These are phyloP conservation scores for Achroia grisella DNA, from an alignment of 1,140 invertebrate genomes.

Conservation along the genomic window DNA sequence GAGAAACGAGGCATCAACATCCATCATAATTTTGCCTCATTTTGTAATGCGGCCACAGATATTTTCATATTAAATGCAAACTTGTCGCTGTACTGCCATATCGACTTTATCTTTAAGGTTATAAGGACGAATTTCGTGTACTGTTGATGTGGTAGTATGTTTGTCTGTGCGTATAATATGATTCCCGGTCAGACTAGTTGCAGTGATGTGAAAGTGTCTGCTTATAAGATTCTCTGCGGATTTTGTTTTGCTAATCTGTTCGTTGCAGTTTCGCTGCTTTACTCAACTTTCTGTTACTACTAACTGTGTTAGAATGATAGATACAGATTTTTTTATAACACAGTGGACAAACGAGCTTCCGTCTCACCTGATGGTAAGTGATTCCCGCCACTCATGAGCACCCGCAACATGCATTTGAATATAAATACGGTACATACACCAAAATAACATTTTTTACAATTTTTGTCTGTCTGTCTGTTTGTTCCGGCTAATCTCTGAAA, in stretches of 20 bases:
- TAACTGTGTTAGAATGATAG: too few relatives aligned
- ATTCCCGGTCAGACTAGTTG: slow-evolving; percentile 38
- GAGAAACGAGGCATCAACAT: slow-evolving; percentile 63
- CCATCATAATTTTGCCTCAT: slow-evolving; percentile 70
- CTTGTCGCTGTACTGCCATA: slow-evolving; percentile 11
- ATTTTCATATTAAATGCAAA: slow-evolving; percentile 56
- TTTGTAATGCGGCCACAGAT: slow-evolving; percentile 59
- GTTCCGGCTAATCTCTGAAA: too few relatives aligned
- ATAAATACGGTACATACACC: too few relatives aligned
- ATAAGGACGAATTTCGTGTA: slow-evolving; percentile 26
- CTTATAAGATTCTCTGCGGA: slow-evolving; percentile 23
- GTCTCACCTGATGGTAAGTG: too few relatives aligned
- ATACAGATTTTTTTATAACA: too few relatives aligned
- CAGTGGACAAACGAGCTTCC: too few relatives aligned
- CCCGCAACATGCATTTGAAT: too few relatives aligned
- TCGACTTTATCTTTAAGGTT: slow-evolving; percentile 9
- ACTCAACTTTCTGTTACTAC: slow-evolving; percentile 6
- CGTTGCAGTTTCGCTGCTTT: slow-evolving; percentile 32
- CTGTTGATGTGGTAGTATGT: background rate
- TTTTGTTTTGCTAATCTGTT: slow-evolving; percentile 47
- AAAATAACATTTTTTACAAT: too few relatives aligned
- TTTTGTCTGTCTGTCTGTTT: too few relatives aligned
- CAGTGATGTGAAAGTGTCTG: slow-evolving; percentile 36
- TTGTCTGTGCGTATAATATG: slow-evolving; percentile 34
- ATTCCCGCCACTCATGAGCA: too few relatives aligned